These are phyloP conservation scores for Drosophila peninsularis DNA, from an alignment of 2,888 invertebrate genomes.

Conservation along the genomic window DNA sequence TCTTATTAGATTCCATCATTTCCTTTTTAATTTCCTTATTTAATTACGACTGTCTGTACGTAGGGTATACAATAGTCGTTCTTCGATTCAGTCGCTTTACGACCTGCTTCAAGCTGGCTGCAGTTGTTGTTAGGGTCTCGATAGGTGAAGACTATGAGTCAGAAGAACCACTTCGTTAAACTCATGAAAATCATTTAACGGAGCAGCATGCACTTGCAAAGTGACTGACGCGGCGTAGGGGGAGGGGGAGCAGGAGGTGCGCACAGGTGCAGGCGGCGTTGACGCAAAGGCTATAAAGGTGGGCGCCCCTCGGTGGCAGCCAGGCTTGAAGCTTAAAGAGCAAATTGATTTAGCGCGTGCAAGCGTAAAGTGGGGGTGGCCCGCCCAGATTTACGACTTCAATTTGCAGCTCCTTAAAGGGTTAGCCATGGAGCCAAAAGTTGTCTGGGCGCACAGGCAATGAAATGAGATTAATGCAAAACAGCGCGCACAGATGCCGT, in stretches of 20 bases:
- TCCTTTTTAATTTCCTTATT: background rate
- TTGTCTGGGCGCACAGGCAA: conserved; percentile 47
- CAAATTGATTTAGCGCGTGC: conserved; percentile 82
- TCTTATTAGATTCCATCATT: background rate
- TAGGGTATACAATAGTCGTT: conserved; percentile 30
- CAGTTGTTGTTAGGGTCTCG: conserved; percentile 54
- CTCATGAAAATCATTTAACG: conserved; percentile 77
- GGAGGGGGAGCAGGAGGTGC: background rate
- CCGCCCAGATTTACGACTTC: conserved; percentile 54
- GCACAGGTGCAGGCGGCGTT: conserved; percentile 35
- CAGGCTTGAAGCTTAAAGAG: conserved; percentile 56
- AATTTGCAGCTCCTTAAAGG: conserved; percentile 16
- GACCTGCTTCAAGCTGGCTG: conserved; percentile 43
- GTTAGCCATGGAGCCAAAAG: conserved; percentile 26
- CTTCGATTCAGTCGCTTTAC: too few relatives aligned
- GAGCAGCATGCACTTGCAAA: conserved; percentile 53
- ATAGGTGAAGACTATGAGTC: conserved; percentile 19
- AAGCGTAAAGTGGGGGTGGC: conserved; percentile 60
- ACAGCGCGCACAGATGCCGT: conserved; percentile 60
- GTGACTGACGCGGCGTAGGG: conserved; percentile 16
- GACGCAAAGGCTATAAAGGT: conserved; percentile 59
- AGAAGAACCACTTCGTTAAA: conserved; percentile 75
- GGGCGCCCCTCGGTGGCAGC: conserved; percentile 30
- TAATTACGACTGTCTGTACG: background rate
- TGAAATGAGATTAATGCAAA: conserved; percentile 80